Evolutionary conservation across 2,113 vertebrate genomes (phyloP).

Genomic region (Cavia porcellus): DNA sequence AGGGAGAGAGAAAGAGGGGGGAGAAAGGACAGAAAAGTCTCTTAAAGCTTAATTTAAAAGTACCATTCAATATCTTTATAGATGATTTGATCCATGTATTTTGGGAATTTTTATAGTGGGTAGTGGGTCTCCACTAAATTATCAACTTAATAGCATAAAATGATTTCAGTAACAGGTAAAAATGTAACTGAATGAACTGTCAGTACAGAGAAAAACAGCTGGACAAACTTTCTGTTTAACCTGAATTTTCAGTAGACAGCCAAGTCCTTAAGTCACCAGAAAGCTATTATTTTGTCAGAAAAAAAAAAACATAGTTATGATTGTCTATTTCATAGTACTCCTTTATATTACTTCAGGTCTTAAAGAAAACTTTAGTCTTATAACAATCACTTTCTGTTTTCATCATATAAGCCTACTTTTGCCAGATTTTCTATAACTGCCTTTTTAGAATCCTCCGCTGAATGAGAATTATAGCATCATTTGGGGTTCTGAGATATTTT

Average conservation of each 20-base stretch:
- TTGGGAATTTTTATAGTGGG: neutral
- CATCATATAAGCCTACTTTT: neutral
- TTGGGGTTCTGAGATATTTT: neutral
- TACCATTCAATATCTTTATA: neutral
- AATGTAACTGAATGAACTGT: conserved; percentile 71
- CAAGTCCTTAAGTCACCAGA: conserved; percentile 42
- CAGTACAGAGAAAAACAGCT: conserved; percentile 58
- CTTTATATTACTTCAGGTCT: conserved; percentile 21
- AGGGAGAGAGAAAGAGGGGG: neutral
- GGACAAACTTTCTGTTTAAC: conserved; percentile 60
- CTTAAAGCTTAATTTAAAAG: neutral
- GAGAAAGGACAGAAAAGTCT: neutral
- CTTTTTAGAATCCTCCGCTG: conserved; percentile 13
- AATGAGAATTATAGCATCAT: neutral
- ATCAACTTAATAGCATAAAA: conserved; percentile 64
- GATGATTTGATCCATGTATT: neutral
- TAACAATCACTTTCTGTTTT: conserved; percentile 43
- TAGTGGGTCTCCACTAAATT: conserved; percentile 36
- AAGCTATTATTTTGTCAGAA: conserved; percentile 45
- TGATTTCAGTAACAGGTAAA: conserved; percentile 67
- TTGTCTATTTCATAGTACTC: conserved; percentile 35
- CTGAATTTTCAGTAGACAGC: conserved; percentile 45
- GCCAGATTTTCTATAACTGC: neutral
- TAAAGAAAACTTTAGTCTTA: conserved; percentile 30
- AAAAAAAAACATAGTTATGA: conserved; percentile 47